Conservation (phyloP, 2,113 vertebrate genomes). For the Sebastes schlegelii region DNA sequence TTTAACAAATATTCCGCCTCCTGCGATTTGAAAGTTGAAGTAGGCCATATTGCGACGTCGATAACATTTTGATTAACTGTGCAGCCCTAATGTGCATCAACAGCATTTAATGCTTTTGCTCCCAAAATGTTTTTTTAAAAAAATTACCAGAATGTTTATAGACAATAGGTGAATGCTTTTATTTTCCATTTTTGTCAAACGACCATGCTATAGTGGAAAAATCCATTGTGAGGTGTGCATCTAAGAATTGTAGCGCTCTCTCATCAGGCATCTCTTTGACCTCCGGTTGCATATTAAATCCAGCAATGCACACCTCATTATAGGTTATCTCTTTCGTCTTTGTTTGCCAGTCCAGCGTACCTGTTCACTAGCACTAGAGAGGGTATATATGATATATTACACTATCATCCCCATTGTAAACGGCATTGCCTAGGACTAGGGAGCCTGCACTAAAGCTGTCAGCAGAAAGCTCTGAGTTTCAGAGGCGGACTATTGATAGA, state of each 20-base stretch:
- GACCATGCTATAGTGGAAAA: not conserved
- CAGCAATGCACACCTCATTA: not conserved
- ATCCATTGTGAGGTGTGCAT: not conserved
- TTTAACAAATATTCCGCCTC: no score
- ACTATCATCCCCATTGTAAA: slow-evolving; percentile 4
- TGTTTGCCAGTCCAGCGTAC: not conserved
- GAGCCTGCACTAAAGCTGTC: slow-evolving; percentile 6
- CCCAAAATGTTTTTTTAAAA: no score
- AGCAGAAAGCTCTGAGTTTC: not conserved
- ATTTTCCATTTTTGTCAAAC: not conserved
- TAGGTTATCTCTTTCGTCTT: not conserved
- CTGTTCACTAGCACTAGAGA: not conserved
- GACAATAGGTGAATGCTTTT: not conserved
- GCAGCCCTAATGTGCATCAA: not conserved
- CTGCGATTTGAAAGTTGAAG: no score
- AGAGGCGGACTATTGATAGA: slow-evolving; percentile 5
- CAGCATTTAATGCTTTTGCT: not conserved
- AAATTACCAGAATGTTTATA: not conserved
- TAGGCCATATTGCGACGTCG: no score
- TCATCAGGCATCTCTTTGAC: not conserved
- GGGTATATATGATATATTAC: not conserved
- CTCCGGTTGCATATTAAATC: not conserved
- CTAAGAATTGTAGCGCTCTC: no score
- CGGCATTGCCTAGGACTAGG: not conserved
- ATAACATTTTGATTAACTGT: no score